Evolutionary conservation across 2,888 invertebrate species (phyloP).

Genomic region (Hylaea fasciaria): DNA sequence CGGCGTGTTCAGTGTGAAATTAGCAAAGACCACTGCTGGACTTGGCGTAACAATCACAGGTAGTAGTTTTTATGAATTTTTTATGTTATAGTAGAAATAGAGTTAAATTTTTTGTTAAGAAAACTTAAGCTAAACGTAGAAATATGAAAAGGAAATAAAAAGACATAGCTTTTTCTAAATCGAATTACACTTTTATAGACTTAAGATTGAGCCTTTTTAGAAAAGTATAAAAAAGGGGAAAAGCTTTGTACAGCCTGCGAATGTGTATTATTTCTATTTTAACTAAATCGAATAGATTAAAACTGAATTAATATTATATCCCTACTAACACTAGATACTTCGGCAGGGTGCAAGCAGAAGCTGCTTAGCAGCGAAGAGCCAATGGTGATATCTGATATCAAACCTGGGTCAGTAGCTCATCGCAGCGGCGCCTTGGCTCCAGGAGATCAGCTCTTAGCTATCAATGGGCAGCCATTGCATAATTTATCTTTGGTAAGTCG

Average conservation of each 20-base stretch:
- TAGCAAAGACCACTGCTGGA: slow-evolving; percentile 91
- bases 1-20: slow-evolving; percentile 95
- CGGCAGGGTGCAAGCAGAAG: slow-evolving; percentile 77
- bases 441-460: slow-evolving; percentile 94
- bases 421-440: slow-evolving; percentile 93
- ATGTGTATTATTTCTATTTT: too few species aligned
- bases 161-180: too few species aligned
- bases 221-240: too few species aligned
- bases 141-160: too few species aligned
- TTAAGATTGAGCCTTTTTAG: too few species aligned
- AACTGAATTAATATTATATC: slow-evolving; percentile 13
- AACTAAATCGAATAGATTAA: not conserved
- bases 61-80: slow-evolving; percentile 50
- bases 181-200: too few species aligned
- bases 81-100: too few species aligned
- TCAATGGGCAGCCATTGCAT: slow-evolving; percentile 93
- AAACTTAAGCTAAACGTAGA: too few species aligned
- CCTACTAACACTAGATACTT: slow-evolving; percentile 25
- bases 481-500: slow-evolving; percentile 86
- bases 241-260: too few species aligned
- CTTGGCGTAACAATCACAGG: slow-evolving; percentile 96
- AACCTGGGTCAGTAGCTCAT: slow-evolving; percentile 95
- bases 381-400: slow-evolving; percentile 94
- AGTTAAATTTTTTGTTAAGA: too few species aligned
- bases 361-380: slow-evolving; percentile 87